phyloP scores from a whole-genome alignment of 1,140 invertebrate genomes.

The Drosophila lacertosa region DNA sequence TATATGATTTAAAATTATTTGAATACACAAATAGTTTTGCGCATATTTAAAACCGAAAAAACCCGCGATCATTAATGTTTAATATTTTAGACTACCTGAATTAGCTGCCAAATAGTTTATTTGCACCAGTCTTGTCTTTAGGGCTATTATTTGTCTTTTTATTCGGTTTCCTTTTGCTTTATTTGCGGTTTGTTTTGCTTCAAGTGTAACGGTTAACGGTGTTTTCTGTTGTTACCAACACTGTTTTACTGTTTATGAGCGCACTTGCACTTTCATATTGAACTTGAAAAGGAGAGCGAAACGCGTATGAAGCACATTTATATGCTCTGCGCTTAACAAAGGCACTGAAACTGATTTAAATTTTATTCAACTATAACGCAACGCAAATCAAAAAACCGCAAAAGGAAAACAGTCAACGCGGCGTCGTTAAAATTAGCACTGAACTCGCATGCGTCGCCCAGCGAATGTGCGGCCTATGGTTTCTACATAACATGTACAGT shows the following conservation, averaged over 20 bases:
- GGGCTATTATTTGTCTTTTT: neutral
- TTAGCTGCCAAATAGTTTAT: neutral
- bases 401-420: slow-evolving; percentile 71
- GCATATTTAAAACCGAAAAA: neutral
- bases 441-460: slow-evolving; percentile 53
- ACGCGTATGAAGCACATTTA: neutral
- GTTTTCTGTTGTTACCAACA: slow-evolving; percentile 19
- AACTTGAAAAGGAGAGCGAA: slow-evolving; percentile 8
- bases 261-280: slow-evolving; percentile 32
- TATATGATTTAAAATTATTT: neutral
- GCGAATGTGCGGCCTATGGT: slow-evolving; percentile 69
- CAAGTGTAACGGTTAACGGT: slow-evolving; percentile 25
- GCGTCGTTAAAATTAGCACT: slow-evolving; percentile 80
- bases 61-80: neutral
- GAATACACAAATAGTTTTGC: neutral
- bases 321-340: slow-evolving; percentile 43
- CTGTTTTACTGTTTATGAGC: slow-evolving; percentile 23
- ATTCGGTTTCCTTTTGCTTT: slow-evolving; percentile 5
- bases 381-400: slow-evolving; percentile 64
- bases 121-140: slow-evolving; percentile 5
- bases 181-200: slow-evolving; percentile 32
- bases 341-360: slow-evolving; percentile 75
- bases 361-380: slow-evolving; percentile 57
- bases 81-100: slow-evolving; percentile 2
- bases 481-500: slow-evolving; percentile 46